Evolutionary conservation across 23 tunicate species (phyloP), one percentile per base, ranked within the genome.

Genomic region (Styela clava): DNA sequence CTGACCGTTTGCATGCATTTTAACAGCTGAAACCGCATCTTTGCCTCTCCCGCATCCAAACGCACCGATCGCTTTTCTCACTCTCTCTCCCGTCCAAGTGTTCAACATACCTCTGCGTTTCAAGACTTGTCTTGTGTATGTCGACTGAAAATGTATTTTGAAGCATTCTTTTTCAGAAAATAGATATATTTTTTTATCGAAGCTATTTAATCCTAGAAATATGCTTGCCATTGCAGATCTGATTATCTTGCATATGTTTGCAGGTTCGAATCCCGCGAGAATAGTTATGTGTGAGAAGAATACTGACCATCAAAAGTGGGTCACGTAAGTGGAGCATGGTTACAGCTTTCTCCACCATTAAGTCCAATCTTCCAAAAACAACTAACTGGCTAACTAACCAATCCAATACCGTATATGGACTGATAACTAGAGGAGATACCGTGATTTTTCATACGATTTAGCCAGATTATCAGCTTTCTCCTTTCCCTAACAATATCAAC

Each of bases 1-100:
- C 89, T 85, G 2, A 85, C 89, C 83, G 1, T 67, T 30, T 29
- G 51, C 82, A 34, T 70, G 68, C 89, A 85, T 85, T 69, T 85
- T 85, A 31, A 68, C 51, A 2, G 78, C 69, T 2, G 72, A 30
- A 1, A 85, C 89, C n/a, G 52, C 64, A 21, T 70, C 34, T 0
- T 56, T 2, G 23, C 79, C 79, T 31, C 33, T 29, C 27, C 89
- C 89, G 34, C 89, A 85, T 24, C 62, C 78, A 32, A 79, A 79
- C 2, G 64, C 79, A 26, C 89, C 89, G 51, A 79, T 69, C 61
- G 89, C 84, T 51, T 27, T 69, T 12, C 29, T 32, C 23, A 78
- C 67, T 31, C 68, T 69, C 31, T 61, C 44, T 2, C 81, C 64
- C 1, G 3, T 51, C 89, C 89, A 85, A 23, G 64, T 37, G 34